Base-by-base conservation (phyloP, 2,888 invertebrate species). In the Miltochrista miniata region DNA sequence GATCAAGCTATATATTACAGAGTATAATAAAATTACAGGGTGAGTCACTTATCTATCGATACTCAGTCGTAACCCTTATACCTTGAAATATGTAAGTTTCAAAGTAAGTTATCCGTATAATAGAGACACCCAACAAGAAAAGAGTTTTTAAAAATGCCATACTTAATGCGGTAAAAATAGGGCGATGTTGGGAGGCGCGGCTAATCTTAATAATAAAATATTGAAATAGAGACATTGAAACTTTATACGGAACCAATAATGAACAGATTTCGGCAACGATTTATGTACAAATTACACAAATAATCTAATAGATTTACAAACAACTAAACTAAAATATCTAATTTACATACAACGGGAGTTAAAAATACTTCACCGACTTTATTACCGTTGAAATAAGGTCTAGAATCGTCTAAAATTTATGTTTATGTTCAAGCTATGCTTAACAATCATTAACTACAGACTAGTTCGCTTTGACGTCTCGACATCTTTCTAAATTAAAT, bases 201-300 rank as follows among this genome's bases (percentile, higher is more conserved):
- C n/a, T n/a, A n/a, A n/a, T n/a, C n/a, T n/a, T n/a, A n/a, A n/a
- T n/a, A n/a, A n/a, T n/a, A n/a, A n/a, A n/a, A n/a, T n/a, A n/a
- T n/a, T n/a, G n/a, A n/a, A n/a, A n/a, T n/a, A n/a, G 13, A 14
- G 14, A 33, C 14, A 33, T 14, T 31, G 12, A 33, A 33, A 2
- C 30, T 42, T 41, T 8, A 38, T 44, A 33, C 29, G n/a, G 40
- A 30, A 41, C 41, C 38, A 40, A 38, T 34, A 47, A 48, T 39
- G 46, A 49, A 53, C 42, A 48, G 35, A 44, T 40, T 36, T 49
- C 38, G 45, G 51, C 54, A 42, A 45, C 48, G 55, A 51, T 24
- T 37, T 42, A 37, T 54, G 49, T 46, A 58, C 48, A 55, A 47
- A 48, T 40, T 50, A 51, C 59, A 51, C 54, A 51, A 64, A 59